Percentiles rank a stretch among this genome's conserved stretches.
phyloP scores from a whole-genome alignment of 2,888 invertebrate species.

The Trilocha varians region DNA sequence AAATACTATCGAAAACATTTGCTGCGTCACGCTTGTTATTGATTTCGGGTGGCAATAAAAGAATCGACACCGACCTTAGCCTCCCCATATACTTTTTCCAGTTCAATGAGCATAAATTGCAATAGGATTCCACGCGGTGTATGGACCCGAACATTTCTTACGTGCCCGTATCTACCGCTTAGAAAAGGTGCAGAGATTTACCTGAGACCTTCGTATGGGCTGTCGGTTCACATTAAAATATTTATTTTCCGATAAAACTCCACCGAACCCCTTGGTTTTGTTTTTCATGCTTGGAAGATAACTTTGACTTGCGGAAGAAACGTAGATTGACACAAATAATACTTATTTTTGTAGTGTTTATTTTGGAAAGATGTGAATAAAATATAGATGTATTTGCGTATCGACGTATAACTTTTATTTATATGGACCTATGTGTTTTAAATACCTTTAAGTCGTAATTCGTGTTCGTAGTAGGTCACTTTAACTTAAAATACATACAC shows the following conservation, averaged over 20 bases:
- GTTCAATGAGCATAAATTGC: slow-evolving; percentile 70
- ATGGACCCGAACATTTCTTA: slow-evolving; percentile 56
- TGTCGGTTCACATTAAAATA: slow-evolving; percentile 52
- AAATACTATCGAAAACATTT: slow-evolving; percentile 29
- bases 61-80: slow-evolving; percentile 59
- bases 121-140: slow-evolving; percentile 64
- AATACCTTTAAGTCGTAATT: too few species aligned
- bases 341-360: neutral
- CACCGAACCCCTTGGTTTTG: neutral
- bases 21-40: slow-evolving; percentile 56
- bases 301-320: neutral
- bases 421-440: too few species aligned
- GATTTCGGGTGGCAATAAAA: slow-evolving; percentile 64
- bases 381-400: too few species aligned
- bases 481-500: too few species aligned
- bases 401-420: too few species aligned
- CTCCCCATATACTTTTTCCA: slow-evolving; percentile 65
- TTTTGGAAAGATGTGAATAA: too few species aligned
- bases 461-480: too few species aligned
- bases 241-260: slow-evolving; percentile 21
- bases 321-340: neutral
- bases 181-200: slow-evolving; percentile 60
- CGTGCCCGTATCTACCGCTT: slow-evolving; percentile 37
- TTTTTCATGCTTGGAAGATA: neutral
- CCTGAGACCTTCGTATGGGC: slow-evolving; percentile 39